Base-by-base conservation (phyloP, 2,797 vertebrate species). In the Astyanax mexicanus region DNA sequence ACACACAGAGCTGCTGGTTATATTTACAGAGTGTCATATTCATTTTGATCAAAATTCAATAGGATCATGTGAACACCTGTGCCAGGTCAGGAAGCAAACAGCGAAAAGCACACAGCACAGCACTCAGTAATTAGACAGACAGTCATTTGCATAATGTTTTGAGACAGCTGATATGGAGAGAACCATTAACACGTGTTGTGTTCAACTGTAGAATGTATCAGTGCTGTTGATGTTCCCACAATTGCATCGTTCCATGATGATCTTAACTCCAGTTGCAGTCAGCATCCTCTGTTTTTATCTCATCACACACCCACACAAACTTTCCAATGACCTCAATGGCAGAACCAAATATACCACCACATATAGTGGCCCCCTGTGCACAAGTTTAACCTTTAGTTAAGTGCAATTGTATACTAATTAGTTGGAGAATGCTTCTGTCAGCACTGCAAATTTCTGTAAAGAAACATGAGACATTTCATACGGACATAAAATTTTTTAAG, bases 251-350 rank as follows among this genome's bases (percentile, higher is more conserved):
- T 27, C 55, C 62, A 12, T 54, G 7, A 29, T 35, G 13, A n/a
- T 45, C 40, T 75, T 75, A 78, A 83, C 67, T 68, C 35, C 35
- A 67, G 52, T 21, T 65, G 37, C 45, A 70, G 44, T 3, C 66
- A 69, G 37, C 19, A 69, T 69, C 37, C 29, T 67, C 52, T 42
- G 66, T 77, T 54, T 73, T 66, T 44, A 74, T 69, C 37, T 35
- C 25, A 68, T 6, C 21, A 23, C 21, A 32, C 68, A 45, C 10
- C 54, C 7, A 45, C 11, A 25, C 58, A 27, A 62, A 58, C 52
- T 66, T 67, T 49, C 64, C 42, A 44, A 3, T 21, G 52, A 67
- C 55, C 27, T 64, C 60, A 61, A 47, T 74, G 65, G 29, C 10
- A 69, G 27, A 11, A n/a, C 3, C 67, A 57, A 45, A 47, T 40